Conservation (phyloP, 2,888 invertebrate genomes). For the Mycalesis mineus region DNA sequence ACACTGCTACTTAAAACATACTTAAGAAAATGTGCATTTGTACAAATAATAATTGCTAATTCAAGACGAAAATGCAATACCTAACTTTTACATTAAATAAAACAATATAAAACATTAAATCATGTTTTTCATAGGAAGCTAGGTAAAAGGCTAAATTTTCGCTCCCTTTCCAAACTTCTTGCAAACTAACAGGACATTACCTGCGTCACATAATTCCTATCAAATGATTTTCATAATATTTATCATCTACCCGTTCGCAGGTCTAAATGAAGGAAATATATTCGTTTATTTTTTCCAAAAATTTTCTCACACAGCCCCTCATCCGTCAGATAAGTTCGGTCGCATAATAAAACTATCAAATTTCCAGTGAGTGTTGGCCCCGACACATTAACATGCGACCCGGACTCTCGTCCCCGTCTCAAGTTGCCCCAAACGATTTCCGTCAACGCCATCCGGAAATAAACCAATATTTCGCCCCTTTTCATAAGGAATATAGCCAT, state of each 20-base stretch:
- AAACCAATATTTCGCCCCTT: constrained; percentile 16
- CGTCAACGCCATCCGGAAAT: constrained; percentile 36
- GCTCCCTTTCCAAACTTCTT: no score
- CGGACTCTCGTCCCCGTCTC: constrained; percentile 35
- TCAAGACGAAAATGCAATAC: no score
- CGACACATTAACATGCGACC: constrained; percentile 50
- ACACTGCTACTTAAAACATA: no score
- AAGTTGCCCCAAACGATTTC: constrained; percentile 43
- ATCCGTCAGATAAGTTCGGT: constrained; percentile 42
- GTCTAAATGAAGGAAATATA: neutral
- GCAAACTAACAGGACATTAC: no score
- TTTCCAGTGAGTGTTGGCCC: constrained; percentile 48
- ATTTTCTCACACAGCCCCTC: constrained; percentile 2
- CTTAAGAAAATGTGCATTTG: no score
- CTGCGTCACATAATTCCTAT: no score
- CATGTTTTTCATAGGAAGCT: no score
- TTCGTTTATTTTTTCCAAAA: neutral
- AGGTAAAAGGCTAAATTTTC: no score
- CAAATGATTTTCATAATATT: no score
- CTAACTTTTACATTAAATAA: no score
- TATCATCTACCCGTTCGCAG: neutral
- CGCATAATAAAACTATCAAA: constrained; percentile 54
- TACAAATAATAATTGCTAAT: no score
- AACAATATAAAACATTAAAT: no score
- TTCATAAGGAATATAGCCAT: constrained; percentile 11